Base-by-base conservation (phyloP, 2,888 invertebrate genomes). In the Heteropelma amictum region DNA sequence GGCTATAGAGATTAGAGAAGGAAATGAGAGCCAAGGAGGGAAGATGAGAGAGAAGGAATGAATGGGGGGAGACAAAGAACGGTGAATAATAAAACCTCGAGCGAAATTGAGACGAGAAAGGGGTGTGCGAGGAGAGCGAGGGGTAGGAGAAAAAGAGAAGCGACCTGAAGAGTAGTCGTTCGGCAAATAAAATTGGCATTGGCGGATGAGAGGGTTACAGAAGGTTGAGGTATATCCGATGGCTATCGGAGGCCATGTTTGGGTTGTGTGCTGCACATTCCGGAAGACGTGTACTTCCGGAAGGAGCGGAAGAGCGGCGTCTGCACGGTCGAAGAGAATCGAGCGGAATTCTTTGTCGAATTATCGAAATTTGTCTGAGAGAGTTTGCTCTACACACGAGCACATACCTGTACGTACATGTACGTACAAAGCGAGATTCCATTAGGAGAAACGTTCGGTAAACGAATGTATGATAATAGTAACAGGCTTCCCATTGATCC, bases 181-280 rank as follows among this genome's bases (percentile, higher is more conserved):
- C 49, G n/a, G n/a, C 64, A 71, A 71, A 75, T 75, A 75, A 75
- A 75, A 71, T 71, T 75, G 67, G 61, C 61, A 56, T 71, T 45
- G 71, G 38, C n/a, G n/a, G n/a, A n/a, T 19, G 7, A 49, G 45
- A 65, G 17, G 19, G 35, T 26, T 33, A 54, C 54, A 54, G 54
- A 63, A 63, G 54, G 38, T 40, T 35, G 51, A 38, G 47, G 10
- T 47, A 67, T 65, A 28, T 67, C 65, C 45, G 67, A 71, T 54
- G 40, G 70, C 54, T 70, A 61, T 65, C 49, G 61, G 53, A 54
- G 40, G 61, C n/a, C n/a, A n/a, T n/a, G n/a, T n/a, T n/a, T 38
- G 60, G 42, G 54, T 65, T 21, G 56, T 28, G n/a, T 21, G 30
- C 21, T 51, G 14, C 21, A 42, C n/a, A 14, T 26, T 4, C 35